Percentiles rank a stretch among this genome's conserved stretches.
Conservation (phyloP, 1,140 invertebrate genomes). For the Zophobas atratus region DNA sequence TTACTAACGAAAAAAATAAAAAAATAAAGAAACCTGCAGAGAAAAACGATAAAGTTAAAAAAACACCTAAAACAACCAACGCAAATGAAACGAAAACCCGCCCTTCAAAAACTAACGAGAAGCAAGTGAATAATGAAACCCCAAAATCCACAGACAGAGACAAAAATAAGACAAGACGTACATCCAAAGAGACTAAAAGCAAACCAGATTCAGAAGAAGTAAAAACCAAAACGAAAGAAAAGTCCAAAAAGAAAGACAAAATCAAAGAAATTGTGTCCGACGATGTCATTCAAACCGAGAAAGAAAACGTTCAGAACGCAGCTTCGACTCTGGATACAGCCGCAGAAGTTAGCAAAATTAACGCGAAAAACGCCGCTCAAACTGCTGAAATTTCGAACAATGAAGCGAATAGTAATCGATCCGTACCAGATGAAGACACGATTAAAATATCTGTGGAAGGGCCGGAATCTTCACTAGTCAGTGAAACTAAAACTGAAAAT, state of each 20-base stretch:
- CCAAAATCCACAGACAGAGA: slow-evolving; percentile 49
- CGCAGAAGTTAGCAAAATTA: slow-evolving; percentile 1
- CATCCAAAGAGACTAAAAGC: slow-evolving; percentile 31
- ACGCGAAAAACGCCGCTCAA: neutral
- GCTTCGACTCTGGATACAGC: neutral
- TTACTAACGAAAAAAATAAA: slow-evolving; percentile 51
- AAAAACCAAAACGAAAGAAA: slow-evolving; percentile 32
- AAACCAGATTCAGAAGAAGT: slow-evolving; percentile 25
- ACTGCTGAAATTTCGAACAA: slow-evolving; percentile 1
- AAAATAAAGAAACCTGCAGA: slow-evolving; percentile 56
- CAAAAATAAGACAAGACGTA: slow-evolving; percentile 13
- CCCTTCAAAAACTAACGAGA: slow-evolving; percentile 27
- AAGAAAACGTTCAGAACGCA: slow-evolving; percentile 3
- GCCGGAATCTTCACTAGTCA: neutral
- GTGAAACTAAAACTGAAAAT: slow-evolving; percentile 17
- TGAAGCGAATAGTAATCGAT: slow-evolving; percentile 8
- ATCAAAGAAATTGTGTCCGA: neutral
- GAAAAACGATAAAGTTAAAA: slow-evolving; percentile 56
- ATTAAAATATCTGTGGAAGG: neutral
- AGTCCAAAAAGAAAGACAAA: slow-evolving; percentile 27
- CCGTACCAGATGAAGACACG: slow-evolving; percentile 11
- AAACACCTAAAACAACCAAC: slow-evolving; percentile 29
- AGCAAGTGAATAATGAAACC: slow-evolving; percentile 41
- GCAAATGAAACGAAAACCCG: slow-evolving; percentile 26
- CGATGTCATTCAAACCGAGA: neutral